Evolutionary conservation across 1,140 invertebrate species (phyloP).

Genomic region (Drosophila sturtevanti): DNA sequence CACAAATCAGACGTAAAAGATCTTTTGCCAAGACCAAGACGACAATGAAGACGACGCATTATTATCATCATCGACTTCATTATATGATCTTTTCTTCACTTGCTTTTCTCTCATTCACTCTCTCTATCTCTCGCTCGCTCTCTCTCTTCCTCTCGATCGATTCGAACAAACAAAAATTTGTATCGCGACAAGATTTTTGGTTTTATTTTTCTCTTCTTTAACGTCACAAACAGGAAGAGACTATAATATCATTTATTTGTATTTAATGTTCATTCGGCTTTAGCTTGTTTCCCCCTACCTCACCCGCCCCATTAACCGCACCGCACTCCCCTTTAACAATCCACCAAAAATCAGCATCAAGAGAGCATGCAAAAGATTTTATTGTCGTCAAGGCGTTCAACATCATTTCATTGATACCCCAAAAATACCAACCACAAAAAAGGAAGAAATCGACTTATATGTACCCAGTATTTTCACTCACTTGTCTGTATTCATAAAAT

Average conservation of each 20-base stretch:
- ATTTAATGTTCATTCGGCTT: constrained; percentile 63
- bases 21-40: constrained; percentile 40
- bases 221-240: constrained; percentile 74
- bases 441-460: background rate
- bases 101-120: no score
- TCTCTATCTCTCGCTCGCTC: no score
- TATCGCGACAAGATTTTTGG: constrained; percentile 13
- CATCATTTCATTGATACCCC: constrained; percentile 71
- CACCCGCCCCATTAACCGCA: no score
- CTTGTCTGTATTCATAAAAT: no score
- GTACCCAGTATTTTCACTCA: no score
- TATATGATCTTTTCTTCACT: constrained; percentile 14
- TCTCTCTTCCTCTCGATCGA: no score
- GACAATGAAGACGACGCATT: constrained; percentile 49
- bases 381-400: constrained; percentile 26
- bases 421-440: constrained; percentile 23
- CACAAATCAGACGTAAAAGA: constrained; percentile 77
- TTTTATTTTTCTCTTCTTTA: constrained; percentile 60
- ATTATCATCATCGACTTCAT: constrained; percentile 65
- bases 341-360: no score
- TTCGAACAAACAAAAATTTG: constrained; percentile 32
- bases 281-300: constrained; percentile 58
- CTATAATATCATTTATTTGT: constrained; percentile 80
- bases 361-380: constrained; percentile 23
- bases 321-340: no score